Base-by-base conservation (phyloP, 2,797 vertebrate genomes). In the Danio kyathit region DNA sequence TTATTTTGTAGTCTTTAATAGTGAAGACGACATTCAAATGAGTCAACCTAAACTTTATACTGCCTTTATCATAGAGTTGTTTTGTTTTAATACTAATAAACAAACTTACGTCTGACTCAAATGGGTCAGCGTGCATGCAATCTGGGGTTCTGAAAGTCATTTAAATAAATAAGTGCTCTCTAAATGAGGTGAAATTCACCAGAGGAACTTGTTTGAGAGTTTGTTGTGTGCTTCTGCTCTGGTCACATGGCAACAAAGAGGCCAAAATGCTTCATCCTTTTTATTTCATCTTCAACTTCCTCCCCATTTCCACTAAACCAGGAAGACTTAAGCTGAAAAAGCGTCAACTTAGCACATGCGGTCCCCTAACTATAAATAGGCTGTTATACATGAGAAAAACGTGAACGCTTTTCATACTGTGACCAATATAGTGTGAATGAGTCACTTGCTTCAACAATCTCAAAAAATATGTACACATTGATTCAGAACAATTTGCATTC, bases 301-400 rank as follows among this genome's bases (percentile, higher is more conserved):
- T 92, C 88, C 85, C 76, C 16, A 61, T 91, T 95, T 94, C 92
- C 86, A 89, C 86, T 91, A 81, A 93, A 93, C 88, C 92, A 93
- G 92, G 92, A 94, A 93, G 91, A 86, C 86, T 84, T 76, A 87
- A 88, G 90, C 86, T 12, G 83, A 90, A 86, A 93, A 93, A 90
- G 85, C 91, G 90, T 90, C 86, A 86, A 86, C 89, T 91, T 88
- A 90, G 89, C 88, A 90, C 83, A 90, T 87, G 59, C 78, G 75
- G 72, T 69, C 79, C 83, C 69, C 29, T 54, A 80, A 83, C 90
- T 93, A 92, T 90, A 92, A 91, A 92, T 92, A 94, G 66, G 38
- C 44, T 16, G 75, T 85, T 88, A 90, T 83, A 87, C 64, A 84
- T 74, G 83, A 63, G 74, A 84, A 82, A 77, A 81, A 88, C 59